Conservation (phyloP, 2,797 vertebrate species). For the Pseudomugil gertrudae region DNA sequence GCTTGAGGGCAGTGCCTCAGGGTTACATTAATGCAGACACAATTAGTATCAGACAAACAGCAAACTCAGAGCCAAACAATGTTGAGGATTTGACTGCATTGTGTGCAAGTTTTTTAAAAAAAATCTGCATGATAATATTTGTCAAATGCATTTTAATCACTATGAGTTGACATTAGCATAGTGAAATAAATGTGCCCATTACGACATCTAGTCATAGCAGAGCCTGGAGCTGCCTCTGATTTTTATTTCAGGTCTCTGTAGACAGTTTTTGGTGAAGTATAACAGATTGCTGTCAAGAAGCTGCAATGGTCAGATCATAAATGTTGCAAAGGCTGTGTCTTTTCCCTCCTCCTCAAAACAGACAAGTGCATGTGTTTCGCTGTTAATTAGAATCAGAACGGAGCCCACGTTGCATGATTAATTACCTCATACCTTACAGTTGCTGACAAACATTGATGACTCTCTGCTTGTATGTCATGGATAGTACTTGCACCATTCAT, state of each 20-base stretch:
- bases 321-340: constrained; percentile 41
- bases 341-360: constrained; percentile 42
- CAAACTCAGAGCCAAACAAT: not conserved
- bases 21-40: constrained; percentile 11
- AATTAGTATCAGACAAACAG: not conserved
- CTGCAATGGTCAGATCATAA: constrained; percentile 42
- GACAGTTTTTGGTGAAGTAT: constrained; percentile 26
- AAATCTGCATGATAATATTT: not conserved
- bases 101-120: not conserved
- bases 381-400: constrained; percentile 77
- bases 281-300: constrained; percentile 39
- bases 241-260: not conserved
- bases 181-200: not conserved
- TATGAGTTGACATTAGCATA: not conserved
- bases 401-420: constrained; percentile 78
- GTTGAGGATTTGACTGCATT: not conserved
- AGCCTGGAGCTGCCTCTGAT: not conserved
- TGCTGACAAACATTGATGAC: constrained; percentile 76
- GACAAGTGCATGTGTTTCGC: constrained; percentile 59
- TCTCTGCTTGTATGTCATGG: constrained; percentile 71
- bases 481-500: constrained; percentile 76
- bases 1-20: not conserved
- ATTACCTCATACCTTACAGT: constrained; percentile 71
- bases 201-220: not conserved
- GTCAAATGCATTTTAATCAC: not conserved